Evolutionary conservation across 2,888 invertebrate genomes (phyloP).

Genomic region (Cephus nigrinus): DNA sequence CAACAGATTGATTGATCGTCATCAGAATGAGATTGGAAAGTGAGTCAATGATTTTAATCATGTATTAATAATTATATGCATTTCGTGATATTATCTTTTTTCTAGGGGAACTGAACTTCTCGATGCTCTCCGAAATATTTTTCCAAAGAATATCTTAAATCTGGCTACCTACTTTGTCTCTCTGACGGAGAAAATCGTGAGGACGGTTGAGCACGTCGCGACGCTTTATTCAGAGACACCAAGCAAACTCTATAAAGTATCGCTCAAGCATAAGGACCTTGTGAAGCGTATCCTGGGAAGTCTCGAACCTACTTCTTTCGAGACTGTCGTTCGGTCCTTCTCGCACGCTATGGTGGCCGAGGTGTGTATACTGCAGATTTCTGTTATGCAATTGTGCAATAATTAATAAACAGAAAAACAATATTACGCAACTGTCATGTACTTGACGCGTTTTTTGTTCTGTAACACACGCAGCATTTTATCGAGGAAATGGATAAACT

Average conservation of each 20-base stretch:
- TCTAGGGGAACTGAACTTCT: constrained; percentile 52
- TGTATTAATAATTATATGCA: neutral
- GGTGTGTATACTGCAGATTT: neutral
- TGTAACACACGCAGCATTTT: constrained; percentile 34
- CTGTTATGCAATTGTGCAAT: neutral
- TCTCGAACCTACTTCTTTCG: constrained; percentile 47
- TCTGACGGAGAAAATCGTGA: constrained; percentile 42
- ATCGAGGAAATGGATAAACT: constrained; percentile 24
- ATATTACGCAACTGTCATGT: neutral
- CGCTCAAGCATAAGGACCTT: constrained; percentile 38
- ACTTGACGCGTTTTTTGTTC: neutral
- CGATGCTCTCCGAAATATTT: constrained; percentile 41
- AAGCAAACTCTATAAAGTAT: constrained; percentile 43
- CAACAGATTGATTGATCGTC: constrained; percentile 41
- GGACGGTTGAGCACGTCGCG: constrained; percentile 48
- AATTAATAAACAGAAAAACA: neutral
- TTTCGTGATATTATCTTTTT: constrained; percentile 19
- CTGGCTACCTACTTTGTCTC: constrained; percentile 48
- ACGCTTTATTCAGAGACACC: constrained; percentile 47
- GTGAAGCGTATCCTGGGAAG: constrained; percentile 43
- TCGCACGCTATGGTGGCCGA: constrained; percentile 23
- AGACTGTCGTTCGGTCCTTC: constrained; percentile 43
- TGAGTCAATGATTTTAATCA: constrained; percentile 27
- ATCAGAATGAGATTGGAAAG: constrained; percentile 44
- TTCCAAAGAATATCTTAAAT: constrained; percentile 47